Conservation (phyloP, 2,888 invertebrate genomes). For the Synanthedon myopaeformis region DNA sequence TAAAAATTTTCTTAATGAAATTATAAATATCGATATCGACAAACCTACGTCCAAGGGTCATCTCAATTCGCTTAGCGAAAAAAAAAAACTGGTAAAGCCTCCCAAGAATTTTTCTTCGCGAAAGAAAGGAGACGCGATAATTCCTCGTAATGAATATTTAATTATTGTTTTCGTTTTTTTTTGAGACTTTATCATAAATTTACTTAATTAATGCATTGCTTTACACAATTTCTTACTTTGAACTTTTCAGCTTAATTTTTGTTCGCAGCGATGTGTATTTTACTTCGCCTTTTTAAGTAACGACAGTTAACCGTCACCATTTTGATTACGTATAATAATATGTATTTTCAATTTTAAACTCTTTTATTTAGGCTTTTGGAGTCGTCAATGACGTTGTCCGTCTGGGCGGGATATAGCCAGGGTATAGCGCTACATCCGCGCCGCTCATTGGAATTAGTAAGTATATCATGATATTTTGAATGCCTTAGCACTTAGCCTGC, state of each 20-base stretch:
- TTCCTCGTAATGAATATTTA: conserved; percentile 58
- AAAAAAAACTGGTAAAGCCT: conserved; percentile 24
- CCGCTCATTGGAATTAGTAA: no score
- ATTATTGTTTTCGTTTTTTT: conserved; percentile 47
- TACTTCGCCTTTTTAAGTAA: no score
- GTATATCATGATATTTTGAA: no score
- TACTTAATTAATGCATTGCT: conserved; percentile 46
- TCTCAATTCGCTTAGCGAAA: conserved; percentile 14
- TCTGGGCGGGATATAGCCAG: no score
- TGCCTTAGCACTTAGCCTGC: no score
- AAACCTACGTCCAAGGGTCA: neutral
- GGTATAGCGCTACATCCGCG: no score
- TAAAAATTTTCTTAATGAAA: neutral
- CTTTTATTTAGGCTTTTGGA: no score
- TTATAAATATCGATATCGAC: conserved; percentile 4
- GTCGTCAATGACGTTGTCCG: no score
- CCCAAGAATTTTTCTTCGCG: conserved; percentile 23
- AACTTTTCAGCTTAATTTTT: conserved; percentile 12
- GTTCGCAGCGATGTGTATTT: conserved; percentile 8
- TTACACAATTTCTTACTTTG: conserved; percentile 41
- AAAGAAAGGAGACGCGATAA: conserved; percentile 43
- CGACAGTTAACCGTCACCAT: no score
- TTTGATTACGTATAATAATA: no score
- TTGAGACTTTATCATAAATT: conserved; percentile 39
- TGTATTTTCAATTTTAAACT: no score